phyloP scores from a whole-genome alignment of 2,113 vertebrate species.

The Chloropsis hardwickii region DNA sequence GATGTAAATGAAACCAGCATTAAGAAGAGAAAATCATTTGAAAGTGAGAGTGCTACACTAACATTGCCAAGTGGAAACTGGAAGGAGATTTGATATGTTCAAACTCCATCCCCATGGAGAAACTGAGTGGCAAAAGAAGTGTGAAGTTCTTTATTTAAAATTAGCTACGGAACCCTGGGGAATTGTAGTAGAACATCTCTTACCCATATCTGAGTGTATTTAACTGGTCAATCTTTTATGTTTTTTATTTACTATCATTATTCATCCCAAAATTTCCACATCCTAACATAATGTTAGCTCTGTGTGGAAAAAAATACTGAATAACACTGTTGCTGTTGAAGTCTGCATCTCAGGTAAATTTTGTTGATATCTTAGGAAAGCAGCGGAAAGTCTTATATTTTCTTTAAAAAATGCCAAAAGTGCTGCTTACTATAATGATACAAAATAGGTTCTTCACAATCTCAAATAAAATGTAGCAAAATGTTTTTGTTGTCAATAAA shows the following conservation, averaged over 20 bases:
- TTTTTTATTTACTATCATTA: background rate
- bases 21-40: background rate
- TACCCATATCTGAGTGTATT: slow-evolving; percentile 8
- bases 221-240: slow-evolving; percentile 46
- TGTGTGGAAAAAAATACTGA: background rate
- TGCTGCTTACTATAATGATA: background rate
- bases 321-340: background rate
- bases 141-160: slow-evolving; percentile 38
- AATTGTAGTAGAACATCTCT: background rate
- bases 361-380: background rate
- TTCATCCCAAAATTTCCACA: background rate
- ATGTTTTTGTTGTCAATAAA: slow-evolving; percentile 31
- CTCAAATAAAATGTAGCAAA: background rate
- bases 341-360: background rate
- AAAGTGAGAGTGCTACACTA: background rate
- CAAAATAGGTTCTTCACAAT: background rate
- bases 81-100: background rate
- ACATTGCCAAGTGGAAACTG: background rate
- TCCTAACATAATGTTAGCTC: background rate
- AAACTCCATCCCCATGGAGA: background rate
- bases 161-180: slow-evolving; percentile 20
- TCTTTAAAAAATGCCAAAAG: background rate
- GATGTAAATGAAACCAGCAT: background rate
- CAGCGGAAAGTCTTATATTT: background rate
- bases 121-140: background rate